Evolutionary conservation across 2,113 vertebrate species (phyloP).

Genomic region (Thamnaconus septentrionalis): DNA sequence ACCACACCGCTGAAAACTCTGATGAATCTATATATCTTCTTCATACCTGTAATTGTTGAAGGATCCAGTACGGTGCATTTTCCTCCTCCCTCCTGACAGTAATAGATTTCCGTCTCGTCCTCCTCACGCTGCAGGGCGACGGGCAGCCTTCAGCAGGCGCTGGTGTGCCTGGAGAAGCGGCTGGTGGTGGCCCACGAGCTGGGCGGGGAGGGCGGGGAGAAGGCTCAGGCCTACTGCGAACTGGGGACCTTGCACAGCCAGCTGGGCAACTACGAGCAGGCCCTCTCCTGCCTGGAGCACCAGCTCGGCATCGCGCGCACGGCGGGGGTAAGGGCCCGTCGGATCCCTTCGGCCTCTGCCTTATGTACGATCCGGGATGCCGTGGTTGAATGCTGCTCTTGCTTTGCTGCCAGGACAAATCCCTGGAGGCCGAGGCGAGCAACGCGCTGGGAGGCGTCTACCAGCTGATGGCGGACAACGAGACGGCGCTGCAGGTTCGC

Average conservation of each 20-base stretch:
- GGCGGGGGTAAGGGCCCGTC: constrained; percentile 48
- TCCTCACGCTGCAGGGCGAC: constrained; percentile 78
- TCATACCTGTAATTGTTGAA: no score
- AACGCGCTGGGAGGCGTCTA: constrained; percentile 88
- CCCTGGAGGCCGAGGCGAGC: constrained; percentile 89
- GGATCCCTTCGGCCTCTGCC: background rate
- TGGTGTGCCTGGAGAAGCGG: constrained; percentile 96
- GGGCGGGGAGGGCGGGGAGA: constrained; percentile 87
- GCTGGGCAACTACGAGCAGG: constrained; percentile 93
- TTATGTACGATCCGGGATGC: background rate
- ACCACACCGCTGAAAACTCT: no score
- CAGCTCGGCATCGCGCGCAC: constrained; percentile 87
- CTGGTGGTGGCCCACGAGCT: constrained; percentile 94
- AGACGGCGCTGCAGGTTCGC: constrained; percentile 85
- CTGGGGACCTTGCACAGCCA: constrained; percentile 94
- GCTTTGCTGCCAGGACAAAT: constrained; percentile 79
- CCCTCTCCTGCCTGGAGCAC: constrained; percentile 92
- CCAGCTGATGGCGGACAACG: constrained; percentile 94
- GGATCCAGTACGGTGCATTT: no score
- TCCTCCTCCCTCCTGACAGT: no score
- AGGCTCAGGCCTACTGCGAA: constrained; percentile 94
- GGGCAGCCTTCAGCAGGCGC: constrained; percentile 92
- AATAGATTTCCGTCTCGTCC: background rate
- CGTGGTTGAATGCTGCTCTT: constrained; percentile 4
- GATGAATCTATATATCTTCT: no score